phyloP scores from a whole-genome alignment of 1,140 invertebrate species.

The Cotesia chilonis region DNA sequence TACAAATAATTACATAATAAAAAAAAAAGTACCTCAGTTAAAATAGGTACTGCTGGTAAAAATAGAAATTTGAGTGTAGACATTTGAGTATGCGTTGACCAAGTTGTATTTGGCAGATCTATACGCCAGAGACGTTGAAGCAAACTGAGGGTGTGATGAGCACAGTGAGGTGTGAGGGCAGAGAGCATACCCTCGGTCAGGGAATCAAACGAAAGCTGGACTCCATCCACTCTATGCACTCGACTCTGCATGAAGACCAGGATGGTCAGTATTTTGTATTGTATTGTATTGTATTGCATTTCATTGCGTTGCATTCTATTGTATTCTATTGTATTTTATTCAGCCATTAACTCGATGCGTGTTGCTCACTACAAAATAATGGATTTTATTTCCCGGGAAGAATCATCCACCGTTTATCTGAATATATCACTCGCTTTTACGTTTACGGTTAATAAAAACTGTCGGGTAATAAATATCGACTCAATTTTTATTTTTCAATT shows the following conservation, averaged over 20 bases:
- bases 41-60: too few relatives aligned
- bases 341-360: slow-evolving; percentile 43
- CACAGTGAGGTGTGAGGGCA: slow-evolving; percentile 64
- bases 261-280: slow-evolving; percentile 65
- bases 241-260: slow-evolving; percentile 67
- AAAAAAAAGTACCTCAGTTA: slow-evolving; percentile 7
- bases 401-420: slow-evolving; percentile 10
- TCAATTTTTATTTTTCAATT: not conserved
- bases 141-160: slow-evolving; percentile 65
- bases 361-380: slow-evolving; percentile 19
- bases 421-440: not conserved
- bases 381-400: slow-evolving; percentile 10
- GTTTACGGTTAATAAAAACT: slow-evolving; percentile 11
- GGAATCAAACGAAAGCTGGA: slow-evolving; percentile 67
- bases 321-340: too few relatives aligned
- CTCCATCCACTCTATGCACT: slow-evolving; percentile 67
- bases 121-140: slow-evolving; percentile 62
- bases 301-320: too few relatives aligned
- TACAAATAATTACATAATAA: not conserved
- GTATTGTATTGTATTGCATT: slow-evolving; percentile 56
- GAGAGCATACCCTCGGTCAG: slow-evolving; percentile 61
- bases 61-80: slow-evolving; percentile 49
- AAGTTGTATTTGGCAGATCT: slow-evolving; percentile 68
- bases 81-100: slow-evolving; percentile 60
- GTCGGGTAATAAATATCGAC: slow-evolving; percentile 9